Base-by-base conservation (phyloP, 2,113 vertebrate species). In the Prunella fulvescens region DNA sequence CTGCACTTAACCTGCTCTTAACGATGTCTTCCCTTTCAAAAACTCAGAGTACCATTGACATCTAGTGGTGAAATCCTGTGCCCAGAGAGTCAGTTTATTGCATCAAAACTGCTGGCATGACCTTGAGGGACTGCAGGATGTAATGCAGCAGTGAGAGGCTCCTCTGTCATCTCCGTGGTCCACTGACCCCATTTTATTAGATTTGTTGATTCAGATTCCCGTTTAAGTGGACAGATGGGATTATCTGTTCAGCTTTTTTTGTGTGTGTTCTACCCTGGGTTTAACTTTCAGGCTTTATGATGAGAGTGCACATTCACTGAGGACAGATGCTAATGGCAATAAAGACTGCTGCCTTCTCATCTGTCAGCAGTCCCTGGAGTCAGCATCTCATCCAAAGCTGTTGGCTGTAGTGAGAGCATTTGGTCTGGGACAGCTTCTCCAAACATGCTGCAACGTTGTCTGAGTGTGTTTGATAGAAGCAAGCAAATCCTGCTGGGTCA, bases 41-140 rank as follows among this genome's bases (percentile, higher is more conserved):
- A 92, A 14, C 33, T 70, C 67, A 60, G 86, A 45, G 48, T 82
- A 45, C 40, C 24, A 39, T 77, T 90, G 95, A 95, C 88, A 91
- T 87, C 95, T 96, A 97, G 96, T 84, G 92, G 95, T 48, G 76
- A 88, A 86, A 90, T 57, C 28, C 37, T 71, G 48, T n/a, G 19
- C 8, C 54, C 14, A 19, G 25, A 48, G 12, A 72, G 31, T 3
- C 40, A 60, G 20, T 67, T 73, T 56, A 64, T 53, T 37, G 31
- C 56, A 70, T 51, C 71, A 54, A 80, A 88, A 62, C 37, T 72
- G 56, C 56, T 5, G 2, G 13, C 4, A 2, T 7, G 28, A 69
- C 62, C 85, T 88, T 64, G 16, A 74, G 88, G 72, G 76, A 86
- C 60, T 50, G 47, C 19, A 79, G 83, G 48, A 19, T 9, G 23